Evolutionary conservation across 1,140 invertebrate genomes (phyloP).

Genomic region (Chironomus tepperi): DNA sequence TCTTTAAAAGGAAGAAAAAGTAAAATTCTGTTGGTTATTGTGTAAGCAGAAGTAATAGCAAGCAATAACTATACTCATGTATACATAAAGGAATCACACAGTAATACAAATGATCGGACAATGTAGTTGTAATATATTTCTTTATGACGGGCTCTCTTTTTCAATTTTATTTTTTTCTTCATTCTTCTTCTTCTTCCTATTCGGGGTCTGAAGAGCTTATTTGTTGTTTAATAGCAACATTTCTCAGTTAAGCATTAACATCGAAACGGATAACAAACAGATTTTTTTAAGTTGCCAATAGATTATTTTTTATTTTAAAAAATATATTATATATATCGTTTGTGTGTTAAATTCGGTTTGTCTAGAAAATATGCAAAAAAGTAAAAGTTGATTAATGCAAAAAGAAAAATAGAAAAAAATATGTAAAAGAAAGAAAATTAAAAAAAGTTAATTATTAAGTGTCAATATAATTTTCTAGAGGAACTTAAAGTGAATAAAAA

Average conservation of each 20-base stretch:
- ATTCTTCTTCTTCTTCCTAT: neutral
- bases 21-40: too few relatives aligned
- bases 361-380: neutral
- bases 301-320: neutral
- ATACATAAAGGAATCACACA: neutral
- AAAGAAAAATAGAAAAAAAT: neutral
- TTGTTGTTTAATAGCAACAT: constrained; percentile 24
- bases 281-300: neutral
- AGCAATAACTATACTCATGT: too few relatives aligned
- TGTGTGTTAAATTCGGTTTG: neutral
- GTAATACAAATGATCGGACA: neutral
- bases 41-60: too few relatives aligned
- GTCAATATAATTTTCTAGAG: too few relatives aligned
- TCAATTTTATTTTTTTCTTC: constrained; percentile 5
- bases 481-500: too few relatives aligned
- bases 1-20: too few relatives aligned
- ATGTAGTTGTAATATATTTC: constrained; percentile 11
- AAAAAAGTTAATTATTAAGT: neutral
- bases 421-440: neutral
- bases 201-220: constrained; percentile 19
- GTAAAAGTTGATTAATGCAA: neutral
- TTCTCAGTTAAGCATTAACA: constrained; percentile 23
- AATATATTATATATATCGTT: neutral
- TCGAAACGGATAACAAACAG: constrained; percentile 23
- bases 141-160: constrained; percentile 20